Conservation (phyloP, 2,888 invertebrate species). For the Apocheima hispidaria region DNA sequence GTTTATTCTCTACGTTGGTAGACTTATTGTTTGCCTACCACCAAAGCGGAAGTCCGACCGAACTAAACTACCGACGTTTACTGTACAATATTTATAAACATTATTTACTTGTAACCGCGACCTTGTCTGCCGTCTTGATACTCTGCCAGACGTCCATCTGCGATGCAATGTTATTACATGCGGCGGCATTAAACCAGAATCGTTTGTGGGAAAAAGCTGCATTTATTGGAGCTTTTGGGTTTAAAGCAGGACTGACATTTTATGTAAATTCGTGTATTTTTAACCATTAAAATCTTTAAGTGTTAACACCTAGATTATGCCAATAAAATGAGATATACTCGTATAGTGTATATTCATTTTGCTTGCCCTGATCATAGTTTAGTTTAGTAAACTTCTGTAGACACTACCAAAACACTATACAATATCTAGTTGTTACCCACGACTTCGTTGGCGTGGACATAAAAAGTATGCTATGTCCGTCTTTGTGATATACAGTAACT, state of each 20-base stretch:
- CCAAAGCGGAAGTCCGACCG: conserved; percentile 17
- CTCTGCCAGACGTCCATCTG: conserved; percentile 63
- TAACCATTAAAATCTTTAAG: too few species aligned
- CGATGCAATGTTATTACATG: conserved; percentile 38
- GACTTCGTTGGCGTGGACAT: too few species aligned
- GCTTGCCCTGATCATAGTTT: too few species aligned
- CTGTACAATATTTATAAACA: conserved; percentile 50
- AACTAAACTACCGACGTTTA: conserved; percentile 22
- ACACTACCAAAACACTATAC: too few species aligned
- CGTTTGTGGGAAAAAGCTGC: conserved; percentile 23
- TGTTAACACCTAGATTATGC: too few species aligned
- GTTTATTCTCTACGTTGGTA: conserved; percentile 10
- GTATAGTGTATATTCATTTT: too few species aligned
- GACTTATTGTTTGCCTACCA: conserved; percentile 7
- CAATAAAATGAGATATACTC: too few species aligned
- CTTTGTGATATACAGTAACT: too few species aligned
- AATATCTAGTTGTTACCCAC: too few species aligned
- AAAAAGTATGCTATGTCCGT: too few species aligned
- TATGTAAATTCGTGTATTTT: too few species aligned
- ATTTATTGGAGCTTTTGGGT: conserved; percentile 19
- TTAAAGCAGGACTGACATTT: conserved; percentile 4
- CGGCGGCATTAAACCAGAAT: conserved; percentile 26
- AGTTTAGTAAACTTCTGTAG: too few species aligned
- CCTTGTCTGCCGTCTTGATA: conserved; percentile 64
- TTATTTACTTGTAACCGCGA: conserved; percentile 63